Conservation (phyloP, 2,797 vertebrate species). For the Peromyscus aztecus region DNA sequence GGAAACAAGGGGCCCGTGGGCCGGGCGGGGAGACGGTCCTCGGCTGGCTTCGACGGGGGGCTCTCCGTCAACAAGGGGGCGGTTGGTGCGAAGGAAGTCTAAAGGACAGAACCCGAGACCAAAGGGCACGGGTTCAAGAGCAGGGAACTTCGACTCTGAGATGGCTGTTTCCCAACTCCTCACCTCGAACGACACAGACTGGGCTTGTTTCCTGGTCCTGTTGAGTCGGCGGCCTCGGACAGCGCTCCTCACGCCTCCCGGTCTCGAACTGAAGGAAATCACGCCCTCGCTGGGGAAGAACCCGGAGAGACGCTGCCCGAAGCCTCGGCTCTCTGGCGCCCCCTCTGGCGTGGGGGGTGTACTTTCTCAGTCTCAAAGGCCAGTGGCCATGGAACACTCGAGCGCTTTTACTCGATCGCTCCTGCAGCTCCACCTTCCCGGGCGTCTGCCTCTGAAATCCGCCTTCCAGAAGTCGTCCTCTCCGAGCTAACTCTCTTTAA, state of each 20-base stretch:
- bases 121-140: not conserved
- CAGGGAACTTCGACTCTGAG: not conserved
- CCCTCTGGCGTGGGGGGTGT: not conserved
- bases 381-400: not conserved
- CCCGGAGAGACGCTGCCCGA: rapidly evolving
- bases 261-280: not conserved
- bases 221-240: no score
- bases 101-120: not conserved
- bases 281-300: rapidly evolving
- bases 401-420: not conserved
- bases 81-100: not conserved
- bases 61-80: not conserved
- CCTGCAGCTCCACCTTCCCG: not conserved
- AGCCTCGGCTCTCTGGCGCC: not conserved
- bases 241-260: not conserved
- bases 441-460: not conserved
- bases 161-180: not conserved
- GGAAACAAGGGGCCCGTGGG: not conserved
- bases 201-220: not conserved
- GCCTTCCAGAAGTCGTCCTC: not conserved
- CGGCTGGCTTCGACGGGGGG: no score
- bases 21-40: not conserved
- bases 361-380: not conserved
- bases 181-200: not conserved
- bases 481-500: not conserved